Conservation (phyloP, 2,888 invertebrate genomes). For the Pherbina coryleti region DNA sequence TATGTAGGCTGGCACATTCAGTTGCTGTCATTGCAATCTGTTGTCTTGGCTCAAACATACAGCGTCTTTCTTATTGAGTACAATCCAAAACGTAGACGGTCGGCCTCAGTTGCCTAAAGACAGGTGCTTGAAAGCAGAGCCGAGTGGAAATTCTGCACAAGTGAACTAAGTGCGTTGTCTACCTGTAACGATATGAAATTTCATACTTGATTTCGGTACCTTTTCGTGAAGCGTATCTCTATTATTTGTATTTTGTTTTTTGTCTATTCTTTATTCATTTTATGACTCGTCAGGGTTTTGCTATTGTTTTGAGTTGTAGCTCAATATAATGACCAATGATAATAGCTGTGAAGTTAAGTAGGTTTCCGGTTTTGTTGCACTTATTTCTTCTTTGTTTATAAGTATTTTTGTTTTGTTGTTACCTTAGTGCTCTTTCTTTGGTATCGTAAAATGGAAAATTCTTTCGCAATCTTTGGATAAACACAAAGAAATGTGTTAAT, state of each 20-base stretch:
- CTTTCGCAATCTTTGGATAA: not conserved
- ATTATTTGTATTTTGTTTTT: not conserved
- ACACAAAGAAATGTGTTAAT: conserved; percentile 7
- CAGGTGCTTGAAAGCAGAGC: conserved; percentile 1
- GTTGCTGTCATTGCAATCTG: not conserved
- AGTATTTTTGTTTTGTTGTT: not conserved
- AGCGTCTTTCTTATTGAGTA: not conserved
- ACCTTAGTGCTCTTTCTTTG: not conserved
- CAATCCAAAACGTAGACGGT: not conserved
- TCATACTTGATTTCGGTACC: not conserved
- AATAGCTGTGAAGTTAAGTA: conserved; percentile 4
- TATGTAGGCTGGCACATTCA: not conserved
- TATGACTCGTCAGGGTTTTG: not conserved
- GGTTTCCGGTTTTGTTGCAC: conserved; percentile 10
- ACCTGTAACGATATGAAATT: not conserved
- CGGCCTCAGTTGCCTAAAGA: not conserved
- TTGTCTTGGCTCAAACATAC: not conserved
- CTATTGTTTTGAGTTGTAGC: not conserved
- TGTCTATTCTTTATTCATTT: not conserved
- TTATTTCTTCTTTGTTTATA: not conserved
- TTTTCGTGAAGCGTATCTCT: not conserved
- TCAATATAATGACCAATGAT: conserved; percentile 15
- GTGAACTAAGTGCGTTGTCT: not conserved
- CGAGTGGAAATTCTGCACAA: not conserved
- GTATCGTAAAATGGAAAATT: not conserved